Base-by-base conservation (phyloP, 64 coral and sea anemone genomes). In the Montipora foliosa region DNA sequence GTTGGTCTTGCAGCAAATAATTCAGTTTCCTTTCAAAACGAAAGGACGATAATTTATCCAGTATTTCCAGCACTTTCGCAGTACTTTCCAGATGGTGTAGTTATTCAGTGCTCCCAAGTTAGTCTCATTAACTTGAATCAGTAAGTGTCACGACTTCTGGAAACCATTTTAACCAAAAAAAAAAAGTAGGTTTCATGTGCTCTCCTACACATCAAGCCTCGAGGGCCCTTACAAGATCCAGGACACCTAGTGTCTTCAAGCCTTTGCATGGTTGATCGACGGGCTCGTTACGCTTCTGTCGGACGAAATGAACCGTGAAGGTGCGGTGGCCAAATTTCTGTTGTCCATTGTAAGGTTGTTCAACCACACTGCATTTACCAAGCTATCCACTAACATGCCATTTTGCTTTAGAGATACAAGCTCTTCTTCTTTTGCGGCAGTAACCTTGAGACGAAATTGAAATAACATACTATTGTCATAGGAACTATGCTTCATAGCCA, bases 211-310 rank as follows among this genome's bases (percentile, higher is more conserved):
- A 90, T 90, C 60, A 68, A 21, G 78, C 47, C 57, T 49, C 78
- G 89, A 37, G 68, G 47, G 47, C 49, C 75, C 71, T 75, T 22
- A 89, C 49, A 21, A 89, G 74, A 13, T 76, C 78, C 62, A 64
- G 76, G 9, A 90, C 61, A 46, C 78, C 89, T 49, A 90, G 88
- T 78, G 89, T 72, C 47, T 82, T 78, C 19, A 91, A 79, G 78
- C 89, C 89, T 62, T 91, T 91, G 52, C 74, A 79, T 46, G 82
- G 72, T 55, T 91, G 77, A 74, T 82, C 78, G 47, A 91, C 24
- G 22, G 60, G 57, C 78, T 71, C 48, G 52, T 82, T 91, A 11
- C 89, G 5, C 58, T 91, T 91, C 80, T 50, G 19, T n/a, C 83
- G 16, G 13, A 52, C 49, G 12, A 52, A 79, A 82, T 91, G 78